Percentiles rank a stretch among this genome's conserved stretches.
Conservation (phyloP, 2,113 vertebrate species). For the Collichthys lucidus region DNA sequence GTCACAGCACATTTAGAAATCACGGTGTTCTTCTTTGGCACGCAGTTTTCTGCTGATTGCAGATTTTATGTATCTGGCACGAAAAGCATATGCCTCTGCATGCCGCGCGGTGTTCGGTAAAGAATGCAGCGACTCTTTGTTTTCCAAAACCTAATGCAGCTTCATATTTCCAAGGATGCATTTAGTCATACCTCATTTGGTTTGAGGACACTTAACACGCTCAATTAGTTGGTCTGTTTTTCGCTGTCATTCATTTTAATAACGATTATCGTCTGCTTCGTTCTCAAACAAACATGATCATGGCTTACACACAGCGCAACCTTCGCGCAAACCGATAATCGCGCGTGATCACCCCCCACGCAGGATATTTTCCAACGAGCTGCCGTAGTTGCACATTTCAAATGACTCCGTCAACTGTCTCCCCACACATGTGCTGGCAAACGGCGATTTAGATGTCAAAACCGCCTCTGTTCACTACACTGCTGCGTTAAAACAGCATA, state of each 20-base stretch:
- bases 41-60: slow-evolving; percentile 60
- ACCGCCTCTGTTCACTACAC: slow-evolving; percentile 33
- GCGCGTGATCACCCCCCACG: slow-evolving; percentile 5
- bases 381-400: slow-evolving; percentile 31
- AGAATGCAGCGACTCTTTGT: slow-evolving; percentile 50
- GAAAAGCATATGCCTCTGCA: slow-evolving; percentile 36
- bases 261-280: slow-evolving; percentile 66
- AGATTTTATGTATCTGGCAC: slow-evolving; percentile 72
- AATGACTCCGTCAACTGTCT: slow-evolving; percentile 3
- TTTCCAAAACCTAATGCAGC: slow-evolving; percentile 52
- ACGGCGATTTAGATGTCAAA: slow-evolving; percentile 64
- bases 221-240: slow-evolving; percentile 77
- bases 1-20: slow-evolving; percentile 62
- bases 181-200: slow-evolving; percentile 81
- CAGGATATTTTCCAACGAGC: slow-evolving; percentile 21
- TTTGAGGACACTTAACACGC: slow-evolving; percentile 73
- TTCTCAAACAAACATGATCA: slow-evolving; percentile 67
- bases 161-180: slow-evolving; percentile 71
- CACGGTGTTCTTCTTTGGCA: slow-evolving; percentile 62
- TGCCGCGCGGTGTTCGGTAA: slow-evolving; percentile 24
- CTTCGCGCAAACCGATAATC: slow-evolving; percentile 18
- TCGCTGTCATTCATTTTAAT: slow-evolving; percentile 72
- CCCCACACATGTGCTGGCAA: slow-evolving; percentile 30
- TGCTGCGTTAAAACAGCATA: slow-evolving; percentile 45
- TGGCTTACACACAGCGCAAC: slow-evolving; percentile 9